These are phyloP conservation scores for Cryptocephalus moraei DNA, from an alignment of 2,888 invertebrate species.

Conservation along the genomic window DNA sequence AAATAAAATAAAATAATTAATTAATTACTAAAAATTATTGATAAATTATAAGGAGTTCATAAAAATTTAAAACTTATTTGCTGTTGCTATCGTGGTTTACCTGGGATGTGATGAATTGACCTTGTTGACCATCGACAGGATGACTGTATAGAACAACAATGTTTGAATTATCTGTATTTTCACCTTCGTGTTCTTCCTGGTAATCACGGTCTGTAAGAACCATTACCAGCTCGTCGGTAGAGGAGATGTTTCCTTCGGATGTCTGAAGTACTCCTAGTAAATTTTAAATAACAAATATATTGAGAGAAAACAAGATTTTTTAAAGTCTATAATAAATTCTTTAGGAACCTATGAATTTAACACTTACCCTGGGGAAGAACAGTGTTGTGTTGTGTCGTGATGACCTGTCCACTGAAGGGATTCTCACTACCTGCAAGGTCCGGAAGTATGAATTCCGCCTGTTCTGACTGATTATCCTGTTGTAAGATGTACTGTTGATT, in stretches of 20 bases:
- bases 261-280: slow-evolving; percentile 26
- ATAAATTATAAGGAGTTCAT: neutral
- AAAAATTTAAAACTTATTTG: too few species aligned
- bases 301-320: slow-evolving; percentile 1
- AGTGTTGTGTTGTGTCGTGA: slow-evolving; percentile 19
- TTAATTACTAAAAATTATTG: neutral
- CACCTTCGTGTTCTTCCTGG: slow-evolving; percentile 26
- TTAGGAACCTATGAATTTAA: neutral
- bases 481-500: slow-evolving; percentile 47
- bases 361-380: slow-evolving; percentile 28
- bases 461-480: slow-evolving; percentile 23
- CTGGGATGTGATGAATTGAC: slow-evolving; percentile 42
- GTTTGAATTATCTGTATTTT: slow-evolving; percentile 44
- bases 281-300: slow-evolving; percentile 3
- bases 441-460: slow-evolving; percentile 35
- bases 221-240: slow-evolving; percentile 52
- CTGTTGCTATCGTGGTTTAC: slow-evolving; percentile 11
- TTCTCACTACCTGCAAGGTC: slow-evolving; percentile 20
- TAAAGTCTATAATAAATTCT: neutral
- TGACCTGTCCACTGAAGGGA: slow-evolving; percentile 14
- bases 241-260: slow-evolving; percentile 38
- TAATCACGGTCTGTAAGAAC: slow-evolving; percentile 51
- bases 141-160: slow-evolving; percentile 56
- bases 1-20: slow-evolving; percentile 3
- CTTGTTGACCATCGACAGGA: slow-evolving; percentile 45